Percentiles rank a stretch among this genome's conserved stretches.
These are phyloP conservation scores for Chauna torquata DNA, from an alignment of 2,113 vertebrate species.

Conservation along the genomic window DNA sequence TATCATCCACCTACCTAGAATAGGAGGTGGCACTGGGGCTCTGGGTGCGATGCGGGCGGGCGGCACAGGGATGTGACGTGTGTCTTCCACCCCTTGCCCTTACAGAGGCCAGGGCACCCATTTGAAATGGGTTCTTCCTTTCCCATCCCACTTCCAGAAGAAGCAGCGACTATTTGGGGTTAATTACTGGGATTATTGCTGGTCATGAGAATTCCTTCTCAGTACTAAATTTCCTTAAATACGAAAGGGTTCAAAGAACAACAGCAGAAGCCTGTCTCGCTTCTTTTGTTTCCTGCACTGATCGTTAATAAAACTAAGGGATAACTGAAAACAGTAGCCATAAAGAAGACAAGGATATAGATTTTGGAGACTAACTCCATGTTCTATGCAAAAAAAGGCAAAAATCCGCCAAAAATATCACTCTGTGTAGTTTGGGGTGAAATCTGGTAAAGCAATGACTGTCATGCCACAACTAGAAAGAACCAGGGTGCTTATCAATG, in stretches of 20 bases:
- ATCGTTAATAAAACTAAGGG: conserved; percentile 23
- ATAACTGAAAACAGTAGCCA: conserved; percentile 57
- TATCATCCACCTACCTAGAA: background rate
- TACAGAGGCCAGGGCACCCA: background rate
- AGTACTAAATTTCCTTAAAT: conserved; percentile 30
- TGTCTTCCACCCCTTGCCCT: background rate
- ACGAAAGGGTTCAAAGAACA: conserved; percentile 49
- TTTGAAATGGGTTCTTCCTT: background rate
- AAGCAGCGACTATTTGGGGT: background rate
- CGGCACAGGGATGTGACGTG: background rate
- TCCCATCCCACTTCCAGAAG: conserved; percentile 22
- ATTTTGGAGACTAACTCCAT: background rate
- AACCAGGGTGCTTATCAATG: background rate
- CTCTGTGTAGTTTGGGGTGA: background rate
- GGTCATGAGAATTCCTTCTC: conserved; percentile 40
- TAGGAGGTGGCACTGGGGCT: background rate
- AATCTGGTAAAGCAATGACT: background rate
- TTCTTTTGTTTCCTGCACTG: conserved; percentile 7
- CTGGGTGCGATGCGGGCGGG: accelerated
- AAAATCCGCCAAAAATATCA: background rate
- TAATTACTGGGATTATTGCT: background rate
- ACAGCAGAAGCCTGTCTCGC: conserved; percentile 30
- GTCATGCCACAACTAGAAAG: background rate
- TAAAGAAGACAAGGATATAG: background rate
- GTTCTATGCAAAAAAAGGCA: background rate